phyloP scores from a whole-genome alignment of 2,113 vertebrate species.

The Hippocampus zosterae region DNA sequence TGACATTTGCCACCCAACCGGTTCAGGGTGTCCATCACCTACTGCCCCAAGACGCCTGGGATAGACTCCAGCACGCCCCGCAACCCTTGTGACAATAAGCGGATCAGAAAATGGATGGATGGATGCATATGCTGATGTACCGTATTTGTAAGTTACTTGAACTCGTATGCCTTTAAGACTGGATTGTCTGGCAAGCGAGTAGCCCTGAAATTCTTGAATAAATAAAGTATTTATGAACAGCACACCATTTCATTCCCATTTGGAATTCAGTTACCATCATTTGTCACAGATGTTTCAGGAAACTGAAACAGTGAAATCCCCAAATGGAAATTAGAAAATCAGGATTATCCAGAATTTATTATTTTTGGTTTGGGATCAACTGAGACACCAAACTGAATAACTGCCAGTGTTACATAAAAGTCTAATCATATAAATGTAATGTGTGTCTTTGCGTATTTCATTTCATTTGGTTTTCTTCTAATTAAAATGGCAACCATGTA shows the following conservation, averaged over 20 bases:
- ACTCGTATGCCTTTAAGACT: neutral
- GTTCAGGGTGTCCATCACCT: too few species aligned
- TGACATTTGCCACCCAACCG: too few species aligned
- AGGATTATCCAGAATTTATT: neutral
- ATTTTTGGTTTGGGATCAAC: constrained; percentile 4
- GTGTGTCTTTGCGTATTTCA: neutral
- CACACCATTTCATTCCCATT: neutral
- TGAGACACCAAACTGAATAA: neutral
- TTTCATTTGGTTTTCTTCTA: neutral
- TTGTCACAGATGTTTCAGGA: neutral
- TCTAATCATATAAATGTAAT: constrained; percentile 1
- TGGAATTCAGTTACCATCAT: neutral
- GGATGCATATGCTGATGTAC: neutral
- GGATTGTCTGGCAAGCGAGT: neutral
- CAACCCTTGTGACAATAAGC: too few species aligned
- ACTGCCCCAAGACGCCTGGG: too few species aligned
- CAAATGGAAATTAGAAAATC: neutral
- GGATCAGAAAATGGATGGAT: too few species aligned
- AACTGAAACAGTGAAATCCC: constrained; percentile 1
- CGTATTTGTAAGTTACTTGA: neutral
- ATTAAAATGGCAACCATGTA: constrained; percentile 6
- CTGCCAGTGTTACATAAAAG: neutral
- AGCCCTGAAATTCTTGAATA: neutral
- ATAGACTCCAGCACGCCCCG: too few species aligned
- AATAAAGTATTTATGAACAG: neutral